phyloP scores from a whole-genome alignment of 2,888 invertebrate genomes.

The Pachycephus smyrnensis region DNA sequence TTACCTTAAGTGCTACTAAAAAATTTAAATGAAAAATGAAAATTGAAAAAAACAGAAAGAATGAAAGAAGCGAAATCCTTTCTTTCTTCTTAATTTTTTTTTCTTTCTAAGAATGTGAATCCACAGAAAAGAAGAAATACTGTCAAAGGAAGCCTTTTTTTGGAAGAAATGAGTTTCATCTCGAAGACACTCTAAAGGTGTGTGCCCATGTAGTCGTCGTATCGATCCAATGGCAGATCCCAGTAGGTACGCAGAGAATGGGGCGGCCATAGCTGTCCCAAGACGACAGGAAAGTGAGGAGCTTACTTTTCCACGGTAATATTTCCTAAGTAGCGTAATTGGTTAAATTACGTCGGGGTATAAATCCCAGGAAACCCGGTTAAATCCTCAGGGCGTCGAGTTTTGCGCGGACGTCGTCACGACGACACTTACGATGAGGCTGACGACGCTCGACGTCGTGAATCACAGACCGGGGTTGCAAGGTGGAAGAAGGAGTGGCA shows the following conservation, averaged over 20 bases:
- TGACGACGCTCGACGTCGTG: not conserved
- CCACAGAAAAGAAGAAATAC: not conserved
- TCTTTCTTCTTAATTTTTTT: not conserved
- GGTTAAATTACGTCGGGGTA: not conserved
- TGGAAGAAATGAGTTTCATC: not conserved
- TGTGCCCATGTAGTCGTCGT: not conserved
- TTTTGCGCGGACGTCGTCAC: not conserved
- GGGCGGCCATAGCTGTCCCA: not conserved
- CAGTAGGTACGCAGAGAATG: not conserved
- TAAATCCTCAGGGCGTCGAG: not conserved
- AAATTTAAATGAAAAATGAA: not conserved
- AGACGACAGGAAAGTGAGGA: not conserved
- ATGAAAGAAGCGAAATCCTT: not conserved
- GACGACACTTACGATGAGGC: not conserved
- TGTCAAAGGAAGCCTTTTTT: not conserved
- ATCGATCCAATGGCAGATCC: not conserved
- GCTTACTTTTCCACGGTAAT: constrained; percentile 1
- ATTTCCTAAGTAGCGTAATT: not conserved
- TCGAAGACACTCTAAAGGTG: not conserved
- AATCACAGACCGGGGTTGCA: not conserved
- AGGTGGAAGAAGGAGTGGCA: not conserved
- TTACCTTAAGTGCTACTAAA: not conserved
- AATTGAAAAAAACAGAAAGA: not conserved
- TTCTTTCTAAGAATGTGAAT: not conserved
- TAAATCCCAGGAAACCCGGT: not conserved